Percentiles rank a stretch among this genome's conserved stretches.
phyloP scores from a whole-genome alignment of 2,113 vertebrate species.

The Mustelus asterias region DNA sequence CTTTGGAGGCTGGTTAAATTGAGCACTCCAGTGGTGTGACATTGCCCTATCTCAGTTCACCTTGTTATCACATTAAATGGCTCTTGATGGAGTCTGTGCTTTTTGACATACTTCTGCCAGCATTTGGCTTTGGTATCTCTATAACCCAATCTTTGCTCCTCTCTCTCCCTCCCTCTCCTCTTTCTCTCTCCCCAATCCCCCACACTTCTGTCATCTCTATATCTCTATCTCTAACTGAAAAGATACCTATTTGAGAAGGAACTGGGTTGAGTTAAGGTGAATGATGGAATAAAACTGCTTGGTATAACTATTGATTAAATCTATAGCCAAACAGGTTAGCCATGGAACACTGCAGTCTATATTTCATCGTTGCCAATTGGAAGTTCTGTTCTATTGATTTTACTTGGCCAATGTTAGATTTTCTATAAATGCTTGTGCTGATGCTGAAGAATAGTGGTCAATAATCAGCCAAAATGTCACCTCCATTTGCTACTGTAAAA shows the following conservation, averaged over 20 bases:
- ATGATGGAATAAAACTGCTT: neutral
- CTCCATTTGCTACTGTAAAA: neutral
- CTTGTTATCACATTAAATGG: neutral
- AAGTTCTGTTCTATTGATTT: neutral
- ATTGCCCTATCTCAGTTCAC: too few species aligned
- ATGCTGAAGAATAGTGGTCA: neutral
- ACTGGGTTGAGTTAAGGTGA: neutral
- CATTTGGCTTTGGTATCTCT: neutral
- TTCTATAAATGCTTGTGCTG: neutral
- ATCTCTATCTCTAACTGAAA: neutral
- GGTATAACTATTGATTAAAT: neutral
- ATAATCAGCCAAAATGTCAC: neutral
- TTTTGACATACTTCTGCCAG: neutral
- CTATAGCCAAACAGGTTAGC: neutral
- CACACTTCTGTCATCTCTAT: neutral
- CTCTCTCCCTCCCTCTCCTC: too few species aligned
- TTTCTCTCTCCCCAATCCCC: too few species aligned
- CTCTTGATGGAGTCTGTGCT: neutral
- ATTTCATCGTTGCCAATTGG: neutral
- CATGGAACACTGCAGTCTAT: neutral
- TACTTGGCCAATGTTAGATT: neutral
- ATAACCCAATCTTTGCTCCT: neutral
- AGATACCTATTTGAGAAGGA: neutral
- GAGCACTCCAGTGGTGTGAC: neutral
- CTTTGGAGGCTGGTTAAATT: neutral